Evolutionary conservation across 2,113 vertebrate genomes (phyloP).

Genomic region (Phalacrocorax aristotelis): DNA sequence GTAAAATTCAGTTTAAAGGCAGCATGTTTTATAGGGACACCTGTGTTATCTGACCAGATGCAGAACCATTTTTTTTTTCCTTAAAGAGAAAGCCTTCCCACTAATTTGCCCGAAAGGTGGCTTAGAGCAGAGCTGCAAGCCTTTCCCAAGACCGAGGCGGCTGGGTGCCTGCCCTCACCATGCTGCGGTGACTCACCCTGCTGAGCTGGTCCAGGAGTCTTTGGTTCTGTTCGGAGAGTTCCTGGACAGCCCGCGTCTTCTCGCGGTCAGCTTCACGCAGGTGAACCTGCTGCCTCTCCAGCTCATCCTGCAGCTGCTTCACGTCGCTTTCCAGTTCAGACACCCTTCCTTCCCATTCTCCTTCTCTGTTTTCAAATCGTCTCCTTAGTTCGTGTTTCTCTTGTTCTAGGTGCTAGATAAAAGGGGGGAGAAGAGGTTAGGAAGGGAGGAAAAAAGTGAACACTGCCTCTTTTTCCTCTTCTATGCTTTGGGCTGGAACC

Average conservation of each 20-base stretch:
- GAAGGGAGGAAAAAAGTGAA: background rate
- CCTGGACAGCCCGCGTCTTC: constrained; percentile 87
- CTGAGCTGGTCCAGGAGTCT: constrained; percentile 94
- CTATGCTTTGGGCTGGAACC: background rate
- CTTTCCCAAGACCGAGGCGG: fast-evolving
- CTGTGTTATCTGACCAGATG: background rate
- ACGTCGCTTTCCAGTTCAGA: constrained; percentile 94
- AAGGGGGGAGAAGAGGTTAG: background rate
- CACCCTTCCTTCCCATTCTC: constrained; percentile 96
- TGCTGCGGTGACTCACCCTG: constrained; percentile 79
- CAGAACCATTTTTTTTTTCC: background rate
- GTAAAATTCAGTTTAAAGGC: background rate
- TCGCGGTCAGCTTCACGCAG: constrained; percentile 89
- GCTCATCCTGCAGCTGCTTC: constrained; percentile 90
- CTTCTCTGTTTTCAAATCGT: constrained; percentile 91
- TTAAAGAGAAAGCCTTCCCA: background rate
- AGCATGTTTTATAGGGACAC: background rate
- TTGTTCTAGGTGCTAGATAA: constrained; percentile 89
- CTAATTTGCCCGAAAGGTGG: background rate
- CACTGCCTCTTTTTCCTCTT: background rate
- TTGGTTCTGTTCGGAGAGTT: constrained; percentile 98
- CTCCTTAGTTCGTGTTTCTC: constrained; percentile 93
- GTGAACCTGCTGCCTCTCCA: constrained; percentile 92
- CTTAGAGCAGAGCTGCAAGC: background rate
- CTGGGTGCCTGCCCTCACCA: background rate